Conservation (phyloP, 2,797 vertebrate species). For the Hoplostethus mediterraneus region DNA sequence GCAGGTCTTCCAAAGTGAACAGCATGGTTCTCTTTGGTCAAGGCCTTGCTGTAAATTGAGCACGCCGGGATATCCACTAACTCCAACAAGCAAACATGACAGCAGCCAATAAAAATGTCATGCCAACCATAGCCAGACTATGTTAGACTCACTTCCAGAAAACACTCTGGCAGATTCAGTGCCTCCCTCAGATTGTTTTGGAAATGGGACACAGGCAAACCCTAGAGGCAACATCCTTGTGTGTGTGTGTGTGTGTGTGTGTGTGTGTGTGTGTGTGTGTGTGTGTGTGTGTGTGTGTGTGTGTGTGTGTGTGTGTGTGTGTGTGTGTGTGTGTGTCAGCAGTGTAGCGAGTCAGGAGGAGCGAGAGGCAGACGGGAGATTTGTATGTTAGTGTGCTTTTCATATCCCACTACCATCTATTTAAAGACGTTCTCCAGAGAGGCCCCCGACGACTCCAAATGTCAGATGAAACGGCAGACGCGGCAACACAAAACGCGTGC, state of each 20-base stretch:
- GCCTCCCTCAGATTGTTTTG: conserved; percentile 24
- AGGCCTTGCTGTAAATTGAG: not conserved
- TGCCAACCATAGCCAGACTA: conserved; percentile 18
- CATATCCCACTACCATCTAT: conserved; percentile 49
- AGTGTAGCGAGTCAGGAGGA: conserved; percentile 17
- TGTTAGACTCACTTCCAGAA: conserved; percentile 10
- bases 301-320: not conserved
- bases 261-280: conserved; percentile 8
- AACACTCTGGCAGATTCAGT: conserved; percentile 20
- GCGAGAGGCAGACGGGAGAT: conserved; percentile 22
- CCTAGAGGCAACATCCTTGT: conserved; percentile 21
- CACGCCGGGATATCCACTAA: conserved; percentile 44
- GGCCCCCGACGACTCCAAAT: conserved; percentile 35
- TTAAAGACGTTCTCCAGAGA: conserved; percentile 46
- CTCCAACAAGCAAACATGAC: conserved; percentile 42
- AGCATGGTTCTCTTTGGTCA: not conserved
- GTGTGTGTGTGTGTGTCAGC: not conserved
- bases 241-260: not conserved
- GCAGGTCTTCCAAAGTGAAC: not conserved
- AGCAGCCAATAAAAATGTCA: conserved; percentile 30
- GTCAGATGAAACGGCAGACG: conserved; percentile 36
- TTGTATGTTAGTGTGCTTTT: conserved; percentile 38
- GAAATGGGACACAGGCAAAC: conserved; percentile 32
- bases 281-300: not conserved
- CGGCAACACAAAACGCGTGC: conserved; percentile 16